These are phyloP conservation scores for Orchesella cincta DNA, from an alignment of 1,140 invertebrate genomes.

Conservation along the genomic window DNA sequence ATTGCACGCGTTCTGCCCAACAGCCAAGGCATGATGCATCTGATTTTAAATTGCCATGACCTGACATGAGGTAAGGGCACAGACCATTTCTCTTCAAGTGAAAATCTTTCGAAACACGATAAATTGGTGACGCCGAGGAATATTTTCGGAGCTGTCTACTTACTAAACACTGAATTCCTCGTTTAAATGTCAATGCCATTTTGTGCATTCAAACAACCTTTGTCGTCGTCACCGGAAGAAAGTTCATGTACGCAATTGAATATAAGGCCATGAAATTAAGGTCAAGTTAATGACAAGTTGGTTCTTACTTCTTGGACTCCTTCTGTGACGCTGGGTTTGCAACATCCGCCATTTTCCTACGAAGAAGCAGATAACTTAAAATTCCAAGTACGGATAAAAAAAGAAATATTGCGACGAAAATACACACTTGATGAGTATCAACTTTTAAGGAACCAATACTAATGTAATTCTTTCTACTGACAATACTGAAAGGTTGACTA, in stretches of 20 bases:
- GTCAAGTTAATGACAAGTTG: background rate
- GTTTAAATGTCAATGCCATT: too few relatives aligned
- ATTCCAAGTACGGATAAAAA: background rate
- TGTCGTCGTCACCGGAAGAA: too few relatives aligned
- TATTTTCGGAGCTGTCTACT: too few relatives aligned
- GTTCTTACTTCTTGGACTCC: constrained; percentile 21
- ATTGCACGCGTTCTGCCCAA: background rate
- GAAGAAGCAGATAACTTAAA: background rate
- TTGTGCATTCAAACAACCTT: too few relatives aligned
- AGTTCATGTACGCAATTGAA: too few relatives aligned
- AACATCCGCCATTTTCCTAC: constrained; percentile 15
- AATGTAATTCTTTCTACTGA: too few relatives aligned
- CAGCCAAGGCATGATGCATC: background rate
- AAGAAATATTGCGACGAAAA: background rate
- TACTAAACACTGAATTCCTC: too few relatives aligned
- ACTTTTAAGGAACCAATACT: too few relatives aligned
- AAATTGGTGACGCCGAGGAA: too few relatives aligned
- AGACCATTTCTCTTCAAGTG: background rate
- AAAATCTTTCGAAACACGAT: too few relatives aligned
- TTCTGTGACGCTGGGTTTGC: background rate
- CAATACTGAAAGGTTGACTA: too few relatives aligned
- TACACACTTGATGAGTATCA: background rate
- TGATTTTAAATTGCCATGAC: background rate
- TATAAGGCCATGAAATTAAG: background rate
- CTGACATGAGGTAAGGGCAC: constrained; percentile 6